A percentile compares a stretch with the other conserved stretches of the same genome.
These are phyloP conservation scores for Lithodes maja DNA, from an alignment of 2,888 invertebrate species.

Conservation along the genomic window DNA sequence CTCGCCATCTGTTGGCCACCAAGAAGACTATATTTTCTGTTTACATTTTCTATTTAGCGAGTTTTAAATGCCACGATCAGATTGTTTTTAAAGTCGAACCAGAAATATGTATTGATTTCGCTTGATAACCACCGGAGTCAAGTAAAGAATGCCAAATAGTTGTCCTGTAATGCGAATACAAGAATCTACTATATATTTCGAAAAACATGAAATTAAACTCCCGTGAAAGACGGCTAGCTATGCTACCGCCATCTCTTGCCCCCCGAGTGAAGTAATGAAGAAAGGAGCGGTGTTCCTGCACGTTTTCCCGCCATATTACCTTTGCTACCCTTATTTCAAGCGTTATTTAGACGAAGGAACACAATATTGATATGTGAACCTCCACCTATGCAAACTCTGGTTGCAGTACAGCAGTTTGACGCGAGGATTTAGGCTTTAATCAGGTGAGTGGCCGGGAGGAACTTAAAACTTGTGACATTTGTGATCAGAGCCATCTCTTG, in stretches of 20 bases:
- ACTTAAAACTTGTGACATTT: conserved; percentile 58
- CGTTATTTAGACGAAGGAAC: conserved; percentile 12
- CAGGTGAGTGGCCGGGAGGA: conserved; percentile 36
- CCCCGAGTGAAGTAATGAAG: conserved; percentile 42
- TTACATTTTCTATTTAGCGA: conserved; percentile 57
- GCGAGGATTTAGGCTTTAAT: conserved; percentile 5
- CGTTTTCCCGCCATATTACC: conserved; percentile 68
- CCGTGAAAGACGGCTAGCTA: not conserved
- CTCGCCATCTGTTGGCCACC: conserved; percentile 55
- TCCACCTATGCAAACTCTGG: conserved; percentile 6
- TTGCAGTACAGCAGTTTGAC: conserved; percentile 13
- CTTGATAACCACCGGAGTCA: not conserved
- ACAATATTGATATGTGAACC: conserved; percentile 54
- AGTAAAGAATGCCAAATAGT: too few relatives aligned
- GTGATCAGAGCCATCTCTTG: conserved; percentile 68
- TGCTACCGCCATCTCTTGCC: conserved; percentile 62
- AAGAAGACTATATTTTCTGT: conserved; percentile 54
- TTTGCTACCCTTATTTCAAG: conserved; percentile 45
- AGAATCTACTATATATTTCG: not conserved
- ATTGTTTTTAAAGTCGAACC: conserved; percentile 10
- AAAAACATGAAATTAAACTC: conserved; percentile 30
- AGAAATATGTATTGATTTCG: not conserved
- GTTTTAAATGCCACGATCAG: conserved; percentile 19
- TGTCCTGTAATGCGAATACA: too few relatives aligned
- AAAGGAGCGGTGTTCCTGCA: conserved; percentile 58